Evolutionary conservation across 2,888 invertebrate species (phyloP), one percentile per base, ranked within the genome.

Genomic region (Pterostichus madidus): DNA sequence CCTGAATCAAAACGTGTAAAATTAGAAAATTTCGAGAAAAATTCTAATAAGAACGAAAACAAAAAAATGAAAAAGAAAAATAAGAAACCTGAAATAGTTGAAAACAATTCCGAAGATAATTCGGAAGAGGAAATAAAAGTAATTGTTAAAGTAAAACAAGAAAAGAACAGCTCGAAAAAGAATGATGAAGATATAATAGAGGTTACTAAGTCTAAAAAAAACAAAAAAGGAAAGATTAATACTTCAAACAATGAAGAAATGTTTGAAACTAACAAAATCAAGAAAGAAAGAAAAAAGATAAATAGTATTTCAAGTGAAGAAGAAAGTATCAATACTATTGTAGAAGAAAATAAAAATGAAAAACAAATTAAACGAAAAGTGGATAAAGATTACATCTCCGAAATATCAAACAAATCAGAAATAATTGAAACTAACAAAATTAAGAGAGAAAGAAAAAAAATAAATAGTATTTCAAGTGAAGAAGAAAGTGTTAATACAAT

Each of bases 241-340:
- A 61, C n/a, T 39, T 39, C 39, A 1, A 49, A 56, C n/a, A 24
- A 64, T 53, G 31, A 79, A n/a, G 31, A 75, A 84, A 73, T 24
- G 3, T 2, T 24, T 24, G 71, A 85, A 88, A 73, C 15, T n/a
- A 15, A 64, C 17, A 83, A 84, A 71, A 71, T 73, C 17, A 56
- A 73, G 59, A 59, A 83, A 84, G 44, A 64, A 83, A 80, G 80
- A 13, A 77, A 24, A 78, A 76, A 80, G 32, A 56, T 39, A 35
- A 56, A 46, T 68, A 64, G 49, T 32, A 61, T 17, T 39, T 39
- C 39, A 3, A 49, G 56, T 13, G 39, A 64, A 68, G 31, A 79
- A n/a, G 31, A 75, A 84, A 73, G 81, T 71, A 31, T 85, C 64
- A 85, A 87, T 88, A 83, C 86, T 89, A 1, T 85, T 88, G 6